phyloP scores from a whole-genome alignment of 2,888 invertebrate genomes.

The Dexiosoma caninum region DNA sequence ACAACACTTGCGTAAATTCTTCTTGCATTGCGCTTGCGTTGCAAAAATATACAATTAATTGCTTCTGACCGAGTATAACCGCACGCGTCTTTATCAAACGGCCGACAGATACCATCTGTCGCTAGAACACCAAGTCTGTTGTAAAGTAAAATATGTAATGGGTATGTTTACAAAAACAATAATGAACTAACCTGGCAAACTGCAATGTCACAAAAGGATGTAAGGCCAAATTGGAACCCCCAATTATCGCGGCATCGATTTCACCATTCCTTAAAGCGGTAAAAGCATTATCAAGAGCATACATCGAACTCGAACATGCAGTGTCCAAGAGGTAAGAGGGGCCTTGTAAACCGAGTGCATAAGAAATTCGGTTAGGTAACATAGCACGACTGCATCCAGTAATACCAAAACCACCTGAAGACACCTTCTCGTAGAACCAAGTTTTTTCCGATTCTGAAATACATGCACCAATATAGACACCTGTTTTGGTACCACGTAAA shows the following conservation, averaged over 20 bases:
- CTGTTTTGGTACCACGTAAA: slow-evolving; percentile 83
- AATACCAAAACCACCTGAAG: slow-evolving; percentile 78
- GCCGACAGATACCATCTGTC: slow-evolving; percentile 90
- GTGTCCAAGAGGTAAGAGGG: slow-evolving; percentile 94
- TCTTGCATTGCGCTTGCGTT: slow-evolving; percentile 84
- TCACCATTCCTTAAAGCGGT: slow-evolving; percentile 86
- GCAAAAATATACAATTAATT: slow-evolving; percentile 84
- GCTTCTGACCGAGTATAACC: slow-evolving; percentile 93
- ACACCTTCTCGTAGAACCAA: slow-evolving; percentile 83
- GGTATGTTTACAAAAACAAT: background rate
- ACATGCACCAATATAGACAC: slow-evolving; percentile 86
- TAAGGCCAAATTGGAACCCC: slow-evolving; percentile 89
- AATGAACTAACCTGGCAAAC: slow-evolving; percentile 83
- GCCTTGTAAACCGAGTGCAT: slow-evolving; percentile 91
- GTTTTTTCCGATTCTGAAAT: slow-evolving; percentile 86
- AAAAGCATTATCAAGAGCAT: slow-evolving; percentile 91
- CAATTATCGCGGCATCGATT: slow-evolving; percentile 93
- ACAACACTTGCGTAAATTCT: slow-evolving; percentile 84
- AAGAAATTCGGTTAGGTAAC: slow-evolving; percentile 94
- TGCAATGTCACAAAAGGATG: slow-evolving; percentile 93
- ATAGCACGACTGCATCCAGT: slow-evolving; percentile 91
- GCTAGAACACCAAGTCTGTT: slow-evolving; percentile 87
- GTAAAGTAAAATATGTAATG: slow-evolving; percentile 41
- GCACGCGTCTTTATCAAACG: slow-evolving; percentile 90
- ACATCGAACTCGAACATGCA: slow-evolving; percentile 95